A percentile compares a stretch with the other conserved stretches of the same genome.
These are phyloP conservation scores for Gisinianus flammeolus DNA, from an alignment of 2,888 invertebrate species.

Conservation along the genomic window DNA sequence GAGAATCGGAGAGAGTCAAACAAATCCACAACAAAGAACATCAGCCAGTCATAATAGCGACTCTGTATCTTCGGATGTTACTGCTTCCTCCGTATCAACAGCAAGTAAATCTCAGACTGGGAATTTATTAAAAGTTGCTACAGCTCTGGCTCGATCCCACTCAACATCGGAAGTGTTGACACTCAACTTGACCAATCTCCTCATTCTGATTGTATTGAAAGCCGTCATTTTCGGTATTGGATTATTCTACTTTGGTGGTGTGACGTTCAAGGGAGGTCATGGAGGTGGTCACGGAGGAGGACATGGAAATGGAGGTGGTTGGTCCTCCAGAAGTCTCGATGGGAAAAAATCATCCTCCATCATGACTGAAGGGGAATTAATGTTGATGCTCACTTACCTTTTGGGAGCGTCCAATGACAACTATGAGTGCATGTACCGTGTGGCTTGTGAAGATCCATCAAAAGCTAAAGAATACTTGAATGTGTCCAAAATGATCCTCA, in stretches of 20 bases:
- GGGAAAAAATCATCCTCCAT: constrained; percentile 53
- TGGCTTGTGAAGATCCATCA: constrained; percentile 76
- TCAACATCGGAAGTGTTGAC: constrained; percentile 71
- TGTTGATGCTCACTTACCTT: constrained; percentile 73
- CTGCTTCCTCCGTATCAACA: not conserved
- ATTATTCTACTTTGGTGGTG: constrained; percentile 63
- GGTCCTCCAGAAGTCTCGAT: constrained; percentile 51
- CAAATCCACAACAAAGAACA: constrained; percentile 29
- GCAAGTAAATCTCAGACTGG: constrained; percentile 50
- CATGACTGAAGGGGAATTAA: constrained; percentile 74
- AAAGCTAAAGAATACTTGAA: constrained; percentile 76
- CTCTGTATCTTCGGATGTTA: constrained; percentile 8
- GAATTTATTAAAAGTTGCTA: constrained; percentile 55
- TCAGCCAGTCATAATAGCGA: not conserved
- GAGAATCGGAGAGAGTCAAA: constrained; percentile 25
- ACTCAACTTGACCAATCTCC: constrained; percentile 79
- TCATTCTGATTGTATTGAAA: constrained; percentile 79
- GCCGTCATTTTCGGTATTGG: constrained; percentile 82
- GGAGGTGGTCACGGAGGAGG: constrained; percentile 68
- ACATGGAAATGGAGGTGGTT: constrained; percentile 55
- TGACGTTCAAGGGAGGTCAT: constrained; percentile 56
- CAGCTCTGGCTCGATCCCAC: constrained; percentile 57
- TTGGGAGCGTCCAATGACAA: constrained; percentile 68
- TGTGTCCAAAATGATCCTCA: constrained; percentile 77
- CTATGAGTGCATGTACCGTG: constrained; percentile 75